Evolutionary conservation across 2,113 vertebrate genomes (phyloP).

Genomic region (Heterotis niloticus): DNA sequence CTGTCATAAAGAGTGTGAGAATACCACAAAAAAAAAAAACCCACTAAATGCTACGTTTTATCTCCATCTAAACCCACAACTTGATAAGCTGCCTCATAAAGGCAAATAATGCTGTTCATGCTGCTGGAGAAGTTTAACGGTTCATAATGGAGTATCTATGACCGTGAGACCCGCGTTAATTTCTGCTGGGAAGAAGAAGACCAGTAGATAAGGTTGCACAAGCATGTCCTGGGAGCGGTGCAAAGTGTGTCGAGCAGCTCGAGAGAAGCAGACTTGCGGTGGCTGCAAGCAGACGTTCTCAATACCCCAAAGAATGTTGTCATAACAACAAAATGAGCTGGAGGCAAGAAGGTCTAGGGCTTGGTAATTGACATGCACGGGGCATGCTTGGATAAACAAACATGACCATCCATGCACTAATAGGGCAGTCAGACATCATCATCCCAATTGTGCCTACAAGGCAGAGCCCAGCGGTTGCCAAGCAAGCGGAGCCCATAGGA

Average conservation of each 20-base stretch:
- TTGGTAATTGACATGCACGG: slow-evolving; percentile 36
- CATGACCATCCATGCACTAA: slow-evolving; percentile 32
- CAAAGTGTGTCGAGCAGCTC: no score
- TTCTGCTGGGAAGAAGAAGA: no score
- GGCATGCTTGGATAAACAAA: slow-evolving; percentile 37
- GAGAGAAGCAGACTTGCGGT: no score
- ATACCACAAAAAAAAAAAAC: neutral
- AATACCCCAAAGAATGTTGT: neutral
- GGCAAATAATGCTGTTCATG: neutral
- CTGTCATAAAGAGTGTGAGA: neutral
- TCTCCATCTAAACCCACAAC: neutral
- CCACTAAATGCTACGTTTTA: neutral
- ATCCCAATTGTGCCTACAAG: slow-evolving; percentile 27
- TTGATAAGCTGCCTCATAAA: neutral
- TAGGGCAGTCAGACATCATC: slow-evolving; percentile 39
- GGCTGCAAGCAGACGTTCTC: no score
- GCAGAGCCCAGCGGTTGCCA: slow-evolving; percentile 31
- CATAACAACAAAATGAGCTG: neutral
- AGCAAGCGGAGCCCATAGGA: slow-evolving; percentile 19
- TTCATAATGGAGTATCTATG: no score
- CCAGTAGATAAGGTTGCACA: no score
- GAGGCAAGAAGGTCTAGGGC: slow-evolving; percentile 7
- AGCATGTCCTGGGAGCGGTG: no score
- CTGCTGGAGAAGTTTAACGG: no score
- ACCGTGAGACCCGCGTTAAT: neutral